Conservation (phyloP, 2,113 vertebrate genomes). For the Lepus timidus region DNA sequence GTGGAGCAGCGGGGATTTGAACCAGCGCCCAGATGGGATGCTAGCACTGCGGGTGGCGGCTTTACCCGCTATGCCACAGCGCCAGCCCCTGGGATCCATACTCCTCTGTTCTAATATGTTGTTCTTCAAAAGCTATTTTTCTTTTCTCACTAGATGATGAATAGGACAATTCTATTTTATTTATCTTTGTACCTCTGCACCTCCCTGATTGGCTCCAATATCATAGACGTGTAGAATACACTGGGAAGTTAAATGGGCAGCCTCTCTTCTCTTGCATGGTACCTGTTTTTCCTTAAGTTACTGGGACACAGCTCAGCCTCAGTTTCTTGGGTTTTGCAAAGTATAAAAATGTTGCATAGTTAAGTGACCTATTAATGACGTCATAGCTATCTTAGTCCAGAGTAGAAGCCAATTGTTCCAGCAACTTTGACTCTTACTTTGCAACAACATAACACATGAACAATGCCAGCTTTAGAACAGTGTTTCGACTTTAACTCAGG, state of each 20-base stretch:
- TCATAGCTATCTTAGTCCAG: background rate
- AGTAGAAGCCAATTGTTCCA: background rate
- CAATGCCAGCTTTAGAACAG: background rate
- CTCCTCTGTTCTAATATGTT: background rate
- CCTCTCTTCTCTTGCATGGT: background rate
- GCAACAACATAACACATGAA: constrained; percentile 16
- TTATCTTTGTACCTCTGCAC: background rate
- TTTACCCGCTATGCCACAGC: too few relatives aligned
- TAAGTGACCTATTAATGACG: background rate
- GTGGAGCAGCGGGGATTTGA: too few relatives aligned
- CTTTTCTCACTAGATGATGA: background rate
- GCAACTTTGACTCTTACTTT: background rate
- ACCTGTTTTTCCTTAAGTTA: background rate
- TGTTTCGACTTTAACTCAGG: background rate
- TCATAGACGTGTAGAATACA: background rate
- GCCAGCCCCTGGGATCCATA: background rate
- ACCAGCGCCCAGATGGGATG: too few relatives aligned
- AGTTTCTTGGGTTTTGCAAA: constrained; percentile 25
- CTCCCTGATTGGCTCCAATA: background rate
- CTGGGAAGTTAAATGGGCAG: constrained; percentile 3
- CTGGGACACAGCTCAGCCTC: background rate
- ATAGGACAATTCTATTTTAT: background rate
- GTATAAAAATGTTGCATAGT: background rate
- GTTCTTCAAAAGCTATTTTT: background rate
- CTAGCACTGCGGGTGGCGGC: too few relatives aligned